Evolutionary conservation across 1,140 invertebrate species (phyloP).

Genomic region (Elymnias hypermnestra): DNA sequence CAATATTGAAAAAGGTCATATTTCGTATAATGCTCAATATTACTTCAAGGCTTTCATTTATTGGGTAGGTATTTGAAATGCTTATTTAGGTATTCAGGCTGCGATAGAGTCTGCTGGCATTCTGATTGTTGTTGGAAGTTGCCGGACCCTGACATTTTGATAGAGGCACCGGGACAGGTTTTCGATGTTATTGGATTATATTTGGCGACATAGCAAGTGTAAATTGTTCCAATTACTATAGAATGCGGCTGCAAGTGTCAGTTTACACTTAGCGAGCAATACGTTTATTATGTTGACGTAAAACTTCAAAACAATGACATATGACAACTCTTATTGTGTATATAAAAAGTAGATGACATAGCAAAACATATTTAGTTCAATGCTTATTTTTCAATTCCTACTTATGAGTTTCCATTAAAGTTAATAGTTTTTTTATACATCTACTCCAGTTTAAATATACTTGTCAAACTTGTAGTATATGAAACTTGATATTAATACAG

Average conservation of each 20-base stretch:
- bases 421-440: no score
- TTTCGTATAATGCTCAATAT: slow-evolving; percentile 8
- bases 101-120: slow-evolving; percentile 42
- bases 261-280: neutral
- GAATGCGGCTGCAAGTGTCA: slow-evolving; percentile 3
- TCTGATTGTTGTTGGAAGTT: slow-evolving; percentile 40
- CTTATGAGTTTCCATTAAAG: no score
- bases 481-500: no score
- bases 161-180: slow-evolving; percentile 18
- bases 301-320: neutral
- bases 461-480: no score
- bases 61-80: slow-evolving; percentile 26
- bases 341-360: neutral
- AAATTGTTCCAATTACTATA: slow-evolving; percentile 7
- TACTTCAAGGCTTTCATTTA: slow-evolving; percentile 16
- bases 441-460: no score
- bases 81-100: slow-evolving; percentile 30
- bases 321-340: neutral
- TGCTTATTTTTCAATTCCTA: no score
- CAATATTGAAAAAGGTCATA: neutral
- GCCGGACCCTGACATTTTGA: slow-evolving; percentile 64
- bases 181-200: slow-evolving; percentile 9
- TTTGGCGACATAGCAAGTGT: slow-evolving; percentile 11
- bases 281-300: neutral
- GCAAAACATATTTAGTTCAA: no score